Percentiles rank a stretch among this genome's conserved stretches.
These are phyloP conservation scores for Galaxias olidus DNA, from an alignment of 2,797 vertebrate species.

Conservation along the genomic window DNA sequence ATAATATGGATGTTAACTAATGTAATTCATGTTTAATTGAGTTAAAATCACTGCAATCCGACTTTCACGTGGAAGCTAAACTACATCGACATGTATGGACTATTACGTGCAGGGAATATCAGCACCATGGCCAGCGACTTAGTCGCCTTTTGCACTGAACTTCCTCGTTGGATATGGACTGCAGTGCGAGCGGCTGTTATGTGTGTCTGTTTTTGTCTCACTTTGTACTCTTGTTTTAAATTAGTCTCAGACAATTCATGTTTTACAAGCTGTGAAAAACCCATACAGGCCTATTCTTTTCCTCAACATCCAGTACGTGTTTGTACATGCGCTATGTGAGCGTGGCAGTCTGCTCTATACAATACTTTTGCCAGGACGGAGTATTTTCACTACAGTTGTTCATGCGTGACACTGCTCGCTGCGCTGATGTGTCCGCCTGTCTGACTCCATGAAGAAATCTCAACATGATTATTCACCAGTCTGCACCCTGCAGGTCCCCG, in stretches of 20 bases:
- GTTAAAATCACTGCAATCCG: conserved; percentile 40
- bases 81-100: not conserved
- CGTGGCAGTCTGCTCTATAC: conserved; percentile 8
- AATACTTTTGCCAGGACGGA: not conserved
- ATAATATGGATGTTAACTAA: conserved; percentile 31
- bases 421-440: conserved; percentile 44
- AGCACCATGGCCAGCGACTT: conserved; percentile 42
- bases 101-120: conserved; percentile 5
- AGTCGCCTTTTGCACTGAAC: no score
- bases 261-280: no score
- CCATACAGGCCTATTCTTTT: no score
- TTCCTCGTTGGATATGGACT: no score
- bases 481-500: conserved; percentile 2
- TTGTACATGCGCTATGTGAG: not conserved
- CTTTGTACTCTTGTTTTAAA: no score
- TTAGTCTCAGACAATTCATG: no score
- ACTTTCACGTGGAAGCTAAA: not conserved
- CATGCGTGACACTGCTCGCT: conserved; percentile 36
- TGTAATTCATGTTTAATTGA: conserved; percentile 56
- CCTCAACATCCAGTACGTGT: not conserved
- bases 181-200: not conserved
- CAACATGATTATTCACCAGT: conserved; percentile 31
- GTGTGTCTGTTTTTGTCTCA: conserved; percentile 23
- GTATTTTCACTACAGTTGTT: conserved; percentile 30
- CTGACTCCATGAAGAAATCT: conserved; percentile 48